Conservation (phyloP, 2,888 invertebrate genomes). For the Eudasyphora cyanicolor region DNA sequence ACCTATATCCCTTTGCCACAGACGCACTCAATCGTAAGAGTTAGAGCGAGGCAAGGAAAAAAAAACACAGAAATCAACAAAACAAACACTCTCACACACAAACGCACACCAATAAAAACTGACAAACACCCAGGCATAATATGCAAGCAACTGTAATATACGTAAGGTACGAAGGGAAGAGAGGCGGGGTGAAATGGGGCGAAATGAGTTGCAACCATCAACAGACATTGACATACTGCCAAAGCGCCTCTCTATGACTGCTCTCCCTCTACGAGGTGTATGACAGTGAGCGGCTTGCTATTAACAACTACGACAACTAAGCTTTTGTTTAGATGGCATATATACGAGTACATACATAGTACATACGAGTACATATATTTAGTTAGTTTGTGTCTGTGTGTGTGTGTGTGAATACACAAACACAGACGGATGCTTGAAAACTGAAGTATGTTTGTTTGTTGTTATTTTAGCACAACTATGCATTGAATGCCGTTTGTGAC, state of each 20-base stretch:
- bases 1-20: background rate
- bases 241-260: too few relatives aligned
- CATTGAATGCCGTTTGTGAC: conserved; percentile 47
- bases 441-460: background rate
- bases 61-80: background rate
- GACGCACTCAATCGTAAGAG: background rate
- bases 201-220: background rate
- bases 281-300: background rate
- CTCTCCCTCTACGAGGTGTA: too few relatives aligned
- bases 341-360: conserved; percentile 23
- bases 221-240: background rate
- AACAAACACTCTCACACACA: background rate
- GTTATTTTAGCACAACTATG: conserved; percentile 7
- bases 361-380: background rate
- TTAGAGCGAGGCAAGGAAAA: background rate
- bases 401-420: background rate
- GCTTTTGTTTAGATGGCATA: background rate
- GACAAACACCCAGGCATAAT: background rate
- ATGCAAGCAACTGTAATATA: background rate
- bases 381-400: background rate
- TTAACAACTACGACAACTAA: background rate
- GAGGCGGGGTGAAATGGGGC: background rate
- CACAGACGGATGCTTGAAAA: background rate
- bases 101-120: background rate
- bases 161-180: too few relatives aligned